These are phyloP conservation scores for Odontophorus gujanensis DNA, from an alignment of 2,113 vertebrate species.

Conservation along the genomic window DNA sequence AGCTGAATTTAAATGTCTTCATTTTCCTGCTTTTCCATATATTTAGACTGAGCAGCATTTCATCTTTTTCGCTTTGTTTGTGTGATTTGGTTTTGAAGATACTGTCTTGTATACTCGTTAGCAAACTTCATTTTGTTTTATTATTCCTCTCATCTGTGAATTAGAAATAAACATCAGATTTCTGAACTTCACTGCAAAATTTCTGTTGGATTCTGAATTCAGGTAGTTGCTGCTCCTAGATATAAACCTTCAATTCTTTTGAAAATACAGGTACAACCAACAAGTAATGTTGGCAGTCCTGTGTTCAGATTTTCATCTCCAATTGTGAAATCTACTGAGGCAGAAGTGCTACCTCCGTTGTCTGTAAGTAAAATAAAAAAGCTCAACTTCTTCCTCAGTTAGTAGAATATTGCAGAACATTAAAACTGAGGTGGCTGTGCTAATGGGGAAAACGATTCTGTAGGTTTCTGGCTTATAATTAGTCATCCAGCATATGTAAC, in stretches of 20 bases:
- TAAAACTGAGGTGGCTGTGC: not conserved
- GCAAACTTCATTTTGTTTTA: not conserved
- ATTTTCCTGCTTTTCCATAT: not conserved
- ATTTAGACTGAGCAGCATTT: not conserved
- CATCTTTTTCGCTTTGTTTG: not conserved
- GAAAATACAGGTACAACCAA: conserved; percentile 75
- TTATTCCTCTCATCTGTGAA: not conserved
- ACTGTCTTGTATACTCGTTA: not conserved
- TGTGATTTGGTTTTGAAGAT: not conserved
- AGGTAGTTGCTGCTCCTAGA: not conserved
- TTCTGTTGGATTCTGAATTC: not conserved
- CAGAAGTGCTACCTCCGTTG: conserved; percentile 85
- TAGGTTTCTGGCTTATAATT: not conserved
- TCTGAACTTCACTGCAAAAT: not conserved
- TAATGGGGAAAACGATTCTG: not conserved
- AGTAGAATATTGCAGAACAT: not conserved
- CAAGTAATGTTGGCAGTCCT: conserved; percentile 75
- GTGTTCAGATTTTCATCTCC: conserved; percentile 95
- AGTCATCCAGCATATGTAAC: not conserved
- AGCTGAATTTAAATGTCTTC: not conserved
- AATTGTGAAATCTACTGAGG: conserved; percentile 93
- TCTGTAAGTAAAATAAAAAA: conserved; percentile 84
- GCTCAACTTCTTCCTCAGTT: not conserved
- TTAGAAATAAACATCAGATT: not conserved
- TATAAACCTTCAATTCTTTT: conserved; percentile 50